Conservation (phyloP, 2,888 invertebrate genomes). For the Aromia moschata region DNA sequence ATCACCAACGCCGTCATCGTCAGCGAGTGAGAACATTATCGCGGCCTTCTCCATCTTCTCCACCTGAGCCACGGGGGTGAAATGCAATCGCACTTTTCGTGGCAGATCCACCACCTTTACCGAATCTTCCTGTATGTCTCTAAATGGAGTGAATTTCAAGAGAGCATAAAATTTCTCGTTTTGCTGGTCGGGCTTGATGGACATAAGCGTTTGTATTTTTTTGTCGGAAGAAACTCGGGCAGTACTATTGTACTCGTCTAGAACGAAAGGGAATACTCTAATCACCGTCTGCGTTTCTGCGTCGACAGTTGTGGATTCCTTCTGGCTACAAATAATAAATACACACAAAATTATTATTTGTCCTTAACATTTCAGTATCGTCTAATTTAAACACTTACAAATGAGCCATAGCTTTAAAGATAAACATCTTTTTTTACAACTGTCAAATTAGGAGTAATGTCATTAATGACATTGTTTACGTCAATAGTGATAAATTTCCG, state of each 20-base stretch:
- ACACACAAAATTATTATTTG: constrained; percentile 5
- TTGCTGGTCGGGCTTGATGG: constrained; percentile 32
- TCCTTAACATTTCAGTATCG: constrained; percentile 10
- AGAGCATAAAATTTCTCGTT: constrained; percentile 39
- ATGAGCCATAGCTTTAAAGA: not conserved
- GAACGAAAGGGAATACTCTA: constrained; percentile 40
- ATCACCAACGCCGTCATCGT: constrained; percentile 47
- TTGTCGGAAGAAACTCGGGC: constrained; percentile 40
- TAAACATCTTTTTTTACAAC: no score
- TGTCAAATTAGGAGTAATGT: no score
- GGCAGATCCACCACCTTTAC: constrained; percentile 40
- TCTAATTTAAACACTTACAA: not conserved
- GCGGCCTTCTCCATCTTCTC: constrained; percentile 25
- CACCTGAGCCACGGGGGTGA: constrained; percentile 10
- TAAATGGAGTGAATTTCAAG: constrained; percentile 45
- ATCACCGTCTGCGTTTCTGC: constrained; percentile 46
- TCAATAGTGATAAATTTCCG: constrained; percentile 6
- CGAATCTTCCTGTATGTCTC: constrained; percentile 43
- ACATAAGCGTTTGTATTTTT: constrained; percentile 34
- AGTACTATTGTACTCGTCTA: constrained; percentile 29
- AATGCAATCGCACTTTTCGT: constrained; percentile 41
- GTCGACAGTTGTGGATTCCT: constrained; percentile 27
- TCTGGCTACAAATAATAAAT: constrained; percentile 6
- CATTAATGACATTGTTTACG: no score
- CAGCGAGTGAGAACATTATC: constrained; percentile 34